Evolutionary conservation across 2,797 vertebrate genomes (phyloP), one percentile per base, ranked within the genome.

Genomic region (Protosalanx chinensis): DNA sequence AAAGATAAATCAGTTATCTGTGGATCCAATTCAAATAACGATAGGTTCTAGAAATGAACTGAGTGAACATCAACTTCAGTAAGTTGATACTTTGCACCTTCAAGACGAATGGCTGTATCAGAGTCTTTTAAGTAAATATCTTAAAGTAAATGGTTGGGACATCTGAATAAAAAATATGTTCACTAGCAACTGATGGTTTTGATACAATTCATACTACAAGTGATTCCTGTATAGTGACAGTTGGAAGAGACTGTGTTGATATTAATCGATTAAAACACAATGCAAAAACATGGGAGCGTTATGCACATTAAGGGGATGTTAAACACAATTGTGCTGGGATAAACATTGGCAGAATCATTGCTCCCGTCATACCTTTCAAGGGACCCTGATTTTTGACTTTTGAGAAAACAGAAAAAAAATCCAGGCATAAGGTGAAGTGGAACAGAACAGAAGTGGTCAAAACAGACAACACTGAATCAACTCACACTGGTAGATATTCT

Each of bases 301-400:
- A 58, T 51, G 15, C 69, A 18, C 59, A 46, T 76, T 15, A 67
- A n/a, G 71, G 56, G 51, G 67, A 57, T 62, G 68, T 75, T 57
- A 82, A 29, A 72, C 12, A 33, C 23, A 66, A 76, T 30, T 76
- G 29, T 35, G 70, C 20, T 67, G 27, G 32, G 51, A 61, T 65
- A n/a, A 51, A 27, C 23, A 27, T 27, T 27, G 57, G 53, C 23
- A 62, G 41, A 76, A 61, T 53, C 18, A 71, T 62, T 77, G 78
- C 66, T 80, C 77, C 79, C 83, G 77, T 90, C 91, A 91, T 93
- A 92, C 92, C 91, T 94, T 93, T 91, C 86, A 81, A 90, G 88
- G 91, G 90, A 93, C 87, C 92, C 93, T 88, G 67, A 68, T 35
- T 84, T 84, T 85, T 86, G 88, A 85, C 86, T 86, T 89, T 89